Base-by-base conservation (phyloP, 2,113 vertebrate genomes). In the Varanus salvator region DNA sequence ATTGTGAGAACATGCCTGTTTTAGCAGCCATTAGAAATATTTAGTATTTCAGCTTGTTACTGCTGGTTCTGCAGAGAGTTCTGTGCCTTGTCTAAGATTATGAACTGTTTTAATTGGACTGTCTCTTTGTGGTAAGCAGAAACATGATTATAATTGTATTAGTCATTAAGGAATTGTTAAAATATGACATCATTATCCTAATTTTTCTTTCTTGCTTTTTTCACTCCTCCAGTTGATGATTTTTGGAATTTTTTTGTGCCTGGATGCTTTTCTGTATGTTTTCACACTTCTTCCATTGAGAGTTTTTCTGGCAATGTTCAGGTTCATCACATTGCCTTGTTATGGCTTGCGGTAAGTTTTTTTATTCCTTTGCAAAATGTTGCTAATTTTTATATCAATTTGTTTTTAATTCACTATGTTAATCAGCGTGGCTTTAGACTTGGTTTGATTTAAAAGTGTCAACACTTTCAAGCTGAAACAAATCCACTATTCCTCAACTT, bases 261-360 rank as follows among this genome's bases (percentile, higher is more conserved):
- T 98, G 96, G 99, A 99, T 77, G 98, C 99, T 38, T 99, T 99
- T 97, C 97, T 99, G 54, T 99, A 99, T 76, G 97, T 99, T 92
- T 99, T 99, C 97, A 99, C 99, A 8, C 97, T 99, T 86, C 98
- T 99, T 89, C 99, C 99, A 71, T 94, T 99, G 87, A 95, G 99
- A 95, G 98, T 99, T 83, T 96, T 98, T 93, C 97, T 99, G 97
- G 98, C 98, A 3, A 90, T 99, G 50, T 97, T 98, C 92, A 96
- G 98, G 87, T 97, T 99, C 94, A 93, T 99, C 96, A 99, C 98
- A 44, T 96, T 99, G 94, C 99, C 99, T 64, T 99, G 98, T 97
- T 99, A 98, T 93, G 98, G 98, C 92, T 97, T 99, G 94, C 97
- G 98, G 99, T 99, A 97, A 97, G 97, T 80, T 90, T 15, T 52